Conservation (phyloP, 1,140 invertebrate species). For the Drosophila nikananu region DNA sequence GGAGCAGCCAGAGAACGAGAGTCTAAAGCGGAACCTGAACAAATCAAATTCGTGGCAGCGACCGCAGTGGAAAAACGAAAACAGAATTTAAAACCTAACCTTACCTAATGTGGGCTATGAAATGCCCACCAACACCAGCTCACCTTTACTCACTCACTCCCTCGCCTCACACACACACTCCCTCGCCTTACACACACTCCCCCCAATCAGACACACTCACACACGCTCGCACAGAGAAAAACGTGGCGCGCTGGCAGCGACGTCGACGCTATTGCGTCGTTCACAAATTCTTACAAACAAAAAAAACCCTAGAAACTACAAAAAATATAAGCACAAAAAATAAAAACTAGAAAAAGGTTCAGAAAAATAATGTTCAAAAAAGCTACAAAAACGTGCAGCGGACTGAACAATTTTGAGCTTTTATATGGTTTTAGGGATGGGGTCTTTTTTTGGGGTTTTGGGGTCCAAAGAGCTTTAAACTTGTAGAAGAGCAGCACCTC, state of each 20-base stretch:
- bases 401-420: conserved; percentile 19
- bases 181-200: neutral
- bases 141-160: conserved; percentile 5
- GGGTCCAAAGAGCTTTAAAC: conserved; percentile 7
- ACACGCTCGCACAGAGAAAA: conserved; percentile 39
- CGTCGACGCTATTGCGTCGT: conserved; percentile 69
- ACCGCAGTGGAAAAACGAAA: conserved; percentile 63
- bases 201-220: conserved; percentile 17
- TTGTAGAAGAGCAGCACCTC: conserved; percentile 19
- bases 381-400: conserved; percentile 11
- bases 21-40: conserved; percentile 38
- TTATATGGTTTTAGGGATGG: conserved; percentile 8
- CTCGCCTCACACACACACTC: conserved; percentile 4
- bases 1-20: conserved; percentile 20
- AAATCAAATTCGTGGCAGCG: conserved; percentile 50
- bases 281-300: conserved; percentile 48
- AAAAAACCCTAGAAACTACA: conserved; percentile 7
- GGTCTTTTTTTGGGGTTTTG: conserved; percentile 12
- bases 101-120: conserved; percentile 80
- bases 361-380: neutral
- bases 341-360: conserved; percentile 2
- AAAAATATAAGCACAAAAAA: conserved; percentile 12
- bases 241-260: conserved; percentile 59
- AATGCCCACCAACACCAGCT: conserved; percentile 36
- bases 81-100: conserved; percentile 81